Base-by-base conservation (phyloP, 2,113 vertebrate genomes). In the Gymnocephalus cernua region DNA sequence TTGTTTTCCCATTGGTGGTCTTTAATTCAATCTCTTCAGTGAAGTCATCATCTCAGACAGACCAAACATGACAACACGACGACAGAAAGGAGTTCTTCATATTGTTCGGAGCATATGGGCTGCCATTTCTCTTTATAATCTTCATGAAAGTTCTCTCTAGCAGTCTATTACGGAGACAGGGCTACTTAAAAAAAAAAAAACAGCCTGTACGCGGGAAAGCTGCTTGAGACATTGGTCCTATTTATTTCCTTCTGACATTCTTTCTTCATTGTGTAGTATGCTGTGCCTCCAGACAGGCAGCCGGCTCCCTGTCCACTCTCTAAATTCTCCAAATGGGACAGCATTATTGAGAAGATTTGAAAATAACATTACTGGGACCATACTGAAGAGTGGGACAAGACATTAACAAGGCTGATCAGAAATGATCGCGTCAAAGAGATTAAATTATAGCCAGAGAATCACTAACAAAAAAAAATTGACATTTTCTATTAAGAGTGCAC, bases 181-280 rank as follows among this genome's bases (percentile, higher is more conserved):
- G 72, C 71, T 38, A 74, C 69, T 73, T 61, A 45, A 48, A 66
- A 83, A n/a, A 13, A 13, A 54, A n/a, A 56, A 56, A 13, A 13
- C 48, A 58, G 71, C 21, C 13, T 66, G 63, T 13, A 77, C 9
- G 63, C 51, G 1, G 70, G 12, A 74, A 64, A n/a, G 45, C 80
- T 79, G 80, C 59, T 81, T 12, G 80, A 76, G 82, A 89, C 86
- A 85, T 87, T 27, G 41, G 35, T 85, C 83, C 86, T 75, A 80
- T 89, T 93, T 86, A 87, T 93, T 90, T 90, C 81, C 73, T 58
- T 80, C 65, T 77, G 86, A 86, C 84, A 85, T 93, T 90, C 73
- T 80, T 83, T 89, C 83, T 93, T 92, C 74, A 85, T 92, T 91
- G 86, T 79, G 61, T 77, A 80, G 78, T 62, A 64, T 50, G 53